Evolutionary conservation across 2,888 invertebrate species (phyloP).

Genomic region (Idaea dimidiata): DNA sequence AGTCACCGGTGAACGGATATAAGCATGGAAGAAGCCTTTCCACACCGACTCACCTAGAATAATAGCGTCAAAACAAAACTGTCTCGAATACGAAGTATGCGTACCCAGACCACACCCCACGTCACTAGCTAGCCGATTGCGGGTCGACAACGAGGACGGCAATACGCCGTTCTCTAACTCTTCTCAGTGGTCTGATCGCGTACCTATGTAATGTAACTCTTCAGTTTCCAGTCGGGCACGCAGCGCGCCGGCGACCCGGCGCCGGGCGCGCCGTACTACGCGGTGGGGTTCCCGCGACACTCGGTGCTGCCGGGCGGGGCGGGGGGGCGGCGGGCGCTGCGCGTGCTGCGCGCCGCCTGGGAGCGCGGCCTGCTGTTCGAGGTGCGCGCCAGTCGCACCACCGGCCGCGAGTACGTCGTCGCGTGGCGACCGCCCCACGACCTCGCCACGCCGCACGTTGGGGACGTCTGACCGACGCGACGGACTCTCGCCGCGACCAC

Average conservation of each 20-base stretch:
- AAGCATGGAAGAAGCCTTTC: too few relatives aligned
- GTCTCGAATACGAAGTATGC: too few relatives aligned
- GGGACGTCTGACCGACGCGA: conserved; percentile 26
- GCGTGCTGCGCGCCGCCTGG: conserved; percentile 90
- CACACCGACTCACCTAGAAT: too few relatives aligned
- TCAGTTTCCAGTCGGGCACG: conserved; percentile 91
- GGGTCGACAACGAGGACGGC: too few relatives aligned
- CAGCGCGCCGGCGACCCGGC: conserved; percentile 90
- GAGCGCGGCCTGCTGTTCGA: conserved; percentile 91
- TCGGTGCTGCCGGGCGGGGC: conserved; percentile 92
- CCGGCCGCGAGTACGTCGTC: conserved; percentile 94
- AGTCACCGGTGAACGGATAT: too few relatives aligned
- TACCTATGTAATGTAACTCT: too few relatives aligned
- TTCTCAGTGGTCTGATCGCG: too few relatives aligned
- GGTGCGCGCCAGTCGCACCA: conserved; percentile 92
- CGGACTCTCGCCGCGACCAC: conserved; percentile 16
- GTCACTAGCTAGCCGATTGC: too few relatives aligned
- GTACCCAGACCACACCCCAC: too few relatives aligned
- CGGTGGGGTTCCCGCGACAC: conserved; percentile 91
- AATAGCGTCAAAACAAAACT: too few relatives aligned
- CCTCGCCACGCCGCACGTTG: conserved; percentile 29
- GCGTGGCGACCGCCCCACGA: conserved; percentile 85
- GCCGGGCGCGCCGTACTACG: conserved; percentile 92
- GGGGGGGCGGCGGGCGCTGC: conserved; percentile 87
- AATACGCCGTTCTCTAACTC: too few relatives aligned